Evolutionary conservation across 2,888 invertebrate genomes (phyloP).

Genomic region (Aromia moschata): DNA sequence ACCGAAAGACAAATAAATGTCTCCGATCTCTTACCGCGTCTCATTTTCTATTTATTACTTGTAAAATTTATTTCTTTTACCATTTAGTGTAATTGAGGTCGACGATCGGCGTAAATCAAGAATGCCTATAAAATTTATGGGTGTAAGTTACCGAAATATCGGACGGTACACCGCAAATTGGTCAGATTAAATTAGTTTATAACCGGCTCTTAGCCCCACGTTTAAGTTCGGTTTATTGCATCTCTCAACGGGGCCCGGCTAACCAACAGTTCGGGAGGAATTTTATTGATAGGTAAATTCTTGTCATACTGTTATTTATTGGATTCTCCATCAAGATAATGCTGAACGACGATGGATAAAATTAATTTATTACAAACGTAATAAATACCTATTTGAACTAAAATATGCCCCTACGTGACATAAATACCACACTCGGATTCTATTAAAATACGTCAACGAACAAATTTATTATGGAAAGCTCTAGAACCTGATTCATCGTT

Average conservation of each 20-base stretch:
- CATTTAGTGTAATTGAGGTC: slow-evolving; percentile 31
- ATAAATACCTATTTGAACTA: too few species aligned
- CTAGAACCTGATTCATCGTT: too few species aligned
- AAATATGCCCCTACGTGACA: too few species aligned
- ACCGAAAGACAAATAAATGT: background rate
- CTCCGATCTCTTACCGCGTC: background rate
- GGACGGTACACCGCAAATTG: slow-evolving; percentile 33
- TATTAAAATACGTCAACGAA: too few species aligned
- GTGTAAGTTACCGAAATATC: slow-evolving; percentile 35
- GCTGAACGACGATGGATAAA: too few species aligned
- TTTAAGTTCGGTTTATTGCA: slow-evolving; percentile 27
- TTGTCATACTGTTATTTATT: background rate
- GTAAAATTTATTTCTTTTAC: slow-evolving; percentile 8
- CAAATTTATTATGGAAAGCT: too few species aligned
- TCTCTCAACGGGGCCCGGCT: slow-evolving; percentile 19
- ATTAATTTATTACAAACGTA: too few species aligned
- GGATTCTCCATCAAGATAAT: too few species aligned
- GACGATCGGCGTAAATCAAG: slow-evolving; percentile 35
- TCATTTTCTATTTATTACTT: slow-evolving; percentile 5
- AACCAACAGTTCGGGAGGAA: slow-evolving; percentile 7
- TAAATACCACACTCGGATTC: too few species aligned
- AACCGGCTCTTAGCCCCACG: slow-evolving; percentile 24
- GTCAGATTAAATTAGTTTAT: slow-evolving; percentile 38
- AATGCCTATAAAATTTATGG: slow-evolving; percentile 37
- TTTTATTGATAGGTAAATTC: slow-evolving; percentile 7